Evolutionary conservation across 2,888 invertebrate genomes (phyloP), one percentile per base, ranked within the genome.

Genomic region (Eumerus sabulonum): DNA sequence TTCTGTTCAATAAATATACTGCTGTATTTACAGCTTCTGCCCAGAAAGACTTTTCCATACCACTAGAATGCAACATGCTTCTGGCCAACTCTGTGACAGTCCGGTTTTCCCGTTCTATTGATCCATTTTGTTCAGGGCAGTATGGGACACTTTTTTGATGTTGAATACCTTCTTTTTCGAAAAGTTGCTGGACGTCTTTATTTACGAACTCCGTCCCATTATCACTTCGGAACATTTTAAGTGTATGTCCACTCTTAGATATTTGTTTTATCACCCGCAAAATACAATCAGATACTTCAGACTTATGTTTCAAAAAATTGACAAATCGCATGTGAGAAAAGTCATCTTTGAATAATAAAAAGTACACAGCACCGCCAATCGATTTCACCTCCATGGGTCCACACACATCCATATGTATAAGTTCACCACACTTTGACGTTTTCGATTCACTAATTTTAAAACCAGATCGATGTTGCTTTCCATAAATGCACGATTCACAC

Each of bases 1-100:
- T 27, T 27, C 27, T 27, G 27, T 27, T 27, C 27, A 27, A 27
- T 27, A 27, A 2, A 27, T 27, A 27, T 27, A 27, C 27, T 27
- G 27, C 27, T 27, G 27, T 27, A 27, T 27, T 27, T 27, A 27
- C 27, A 0, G 87, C 87, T 82, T 88, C 87, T 9, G 86, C 86
- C 87, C 87, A 87, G 3, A 86, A 73, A 13, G 71, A 73, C 17
- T 76, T 73, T 7, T 60, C 35, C 7, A 85, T 16, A 0, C 82
- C 83, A 64, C 47, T 59, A 14, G 63, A 35, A 66, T 64, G 51
- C 7, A 76, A 17, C 64, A 74, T 66, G 3, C 77, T 63, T 38
- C 82, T 59, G 9, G 76, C 60, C 13, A 62, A 12, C 35, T 81
- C 81, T 5, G 70, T 62, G 0, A 81, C 18, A 9, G 82, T 81